Conservation (phyloP, 2,113 vertebrate species). For the Sporophila hypoxantha region DNA sequence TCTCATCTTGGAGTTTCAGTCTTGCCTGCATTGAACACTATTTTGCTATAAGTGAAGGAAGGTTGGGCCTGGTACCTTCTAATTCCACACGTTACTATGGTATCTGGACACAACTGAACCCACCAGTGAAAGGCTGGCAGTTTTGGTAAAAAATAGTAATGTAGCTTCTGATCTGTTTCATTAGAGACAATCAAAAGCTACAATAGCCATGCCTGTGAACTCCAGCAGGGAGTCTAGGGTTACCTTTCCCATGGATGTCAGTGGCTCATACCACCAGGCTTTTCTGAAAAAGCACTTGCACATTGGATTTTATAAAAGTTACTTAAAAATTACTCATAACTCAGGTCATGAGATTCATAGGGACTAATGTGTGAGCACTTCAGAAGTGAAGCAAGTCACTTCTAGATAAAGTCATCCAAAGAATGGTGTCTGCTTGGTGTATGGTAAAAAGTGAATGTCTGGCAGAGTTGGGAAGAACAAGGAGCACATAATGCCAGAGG, state of each 20-base stretch:
- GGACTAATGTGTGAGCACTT: not conserved
- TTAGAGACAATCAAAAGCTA: not conserved
- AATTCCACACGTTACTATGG: not conserved
- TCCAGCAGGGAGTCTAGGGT: not conserved
- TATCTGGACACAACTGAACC: not conserved
- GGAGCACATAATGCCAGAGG: not conserved
- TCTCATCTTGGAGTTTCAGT: not conserved
- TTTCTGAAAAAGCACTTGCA: not conserved
- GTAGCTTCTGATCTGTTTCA: not conserved
- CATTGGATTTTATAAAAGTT: not conserved
- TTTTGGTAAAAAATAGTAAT: not conserved
- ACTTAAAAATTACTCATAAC: not conserved
- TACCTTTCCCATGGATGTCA: not conserved
- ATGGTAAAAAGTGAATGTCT: not conserved
- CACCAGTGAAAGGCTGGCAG: not conserved
- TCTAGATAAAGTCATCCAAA: not conserved
- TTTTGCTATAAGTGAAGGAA: not conserved
- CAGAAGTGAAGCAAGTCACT: not conserved
- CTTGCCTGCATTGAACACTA: not conserved
- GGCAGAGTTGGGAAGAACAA: not conserved
- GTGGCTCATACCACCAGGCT: rapidly evolving
- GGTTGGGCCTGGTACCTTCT: not conserved
- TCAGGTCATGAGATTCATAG: not conserved
- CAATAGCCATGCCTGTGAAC: not conserved
- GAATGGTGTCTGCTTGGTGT: not conserved